A percentile compares a stretch with the other conserved stretches of the same genome.
Conservation (phyloP, 2,888 invertebrate species). For the Eurytoma californica region DNA sequence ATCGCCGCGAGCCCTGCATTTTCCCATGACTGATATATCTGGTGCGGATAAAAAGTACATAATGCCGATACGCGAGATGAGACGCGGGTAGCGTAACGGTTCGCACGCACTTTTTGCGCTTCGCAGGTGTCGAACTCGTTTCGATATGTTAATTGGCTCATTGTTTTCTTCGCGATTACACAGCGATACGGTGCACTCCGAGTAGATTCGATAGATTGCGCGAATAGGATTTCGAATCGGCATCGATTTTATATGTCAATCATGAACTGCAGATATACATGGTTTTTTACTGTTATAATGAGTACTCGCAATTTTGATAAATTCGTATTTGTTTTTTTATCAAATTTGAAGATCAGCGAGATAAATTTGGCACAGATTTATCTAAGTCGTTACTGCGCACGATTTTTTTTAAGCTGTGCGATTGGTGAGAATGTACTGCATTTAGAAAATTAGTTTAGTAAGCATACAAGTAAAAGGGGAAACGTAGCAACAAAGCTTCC, state of each 20-base stretch:
- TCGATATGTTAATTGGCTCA: slow-evolving; percentile 30
- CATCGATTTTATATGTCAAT: no score
- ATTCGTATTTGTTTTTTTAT: no score
- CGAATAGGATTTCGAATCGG: not conserved
- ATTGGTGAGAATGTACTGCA: no score
- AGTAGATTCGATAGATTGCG: not conserved
- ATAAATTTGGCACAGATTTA: no score
- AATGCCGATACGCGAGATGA: slow-evolving; percentile 8
- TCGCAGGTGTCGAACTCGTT: slow-evolving; percentile 23
- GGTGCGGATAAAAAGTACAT: not conserved
- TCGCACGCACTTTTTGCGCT: slow-evolving; percentile 25
- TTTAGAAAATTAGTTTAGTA: no score
- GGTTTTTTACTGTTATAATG: no score
- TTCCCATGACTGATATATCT: slow-evolving; percentile 35
- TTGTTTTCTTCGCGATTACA: slow-evolving; percentile 21
- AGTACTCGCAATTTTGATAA: no score
- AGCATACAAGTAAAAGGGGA: no score
- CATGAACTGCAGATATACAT: no score
- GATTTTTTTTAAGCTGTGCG: no score
- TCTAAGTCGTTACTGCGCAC: no score
- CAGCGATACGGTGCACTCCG: not conserved
- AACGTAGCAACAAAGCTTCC: not conserved
- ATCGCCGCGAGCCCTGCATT: not conserved
- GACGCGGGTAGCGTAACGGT: slow-evolving; percentile 22
- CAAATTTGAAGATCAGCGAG: no score